Base-by-base conservation (phyloP, 1,140 invertebrate genomes). In the Caenorhabditis remanei region DNA sequence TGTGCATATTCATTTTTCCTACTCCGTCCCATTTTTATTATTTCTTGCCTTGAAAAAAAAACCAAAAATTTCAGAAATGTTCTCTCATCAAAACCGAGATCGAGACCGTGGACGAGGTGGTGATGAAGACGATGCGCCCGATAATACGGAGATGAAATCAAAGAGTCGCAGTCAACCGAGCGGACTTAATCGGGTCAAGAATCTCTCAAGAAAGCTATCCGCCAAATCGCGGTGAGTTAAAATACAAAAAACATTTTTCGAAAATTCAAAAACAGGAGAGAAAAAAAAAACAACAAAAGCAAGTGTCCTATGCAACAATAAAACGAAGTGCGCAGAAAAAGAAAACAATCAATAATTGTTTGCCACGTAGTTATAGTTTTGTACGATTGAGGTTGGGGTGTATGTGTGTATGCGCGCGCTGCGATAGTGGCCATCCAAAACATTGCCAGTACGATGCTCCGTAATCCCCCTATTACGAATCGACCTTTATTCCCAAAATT, bases 81-180 rank as follows among this genome's bases (percentile, higher is more conserved):
- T 79, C 41, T 79, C 71, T 32, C 43, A 79, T 50, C 71, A 79
- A 50, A 40, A 79, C 13, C 43, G 71, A 46, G 71, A 79, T 24
- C 71, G 71, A 13, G 46, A 53, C 40, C 21, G 46, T 11, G 41
- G 41, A 41, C 46, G 63, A 41, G 24, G 41, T 48, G 65, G 43
- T 21, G 84, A 85, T 55, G 85, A 63, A n/a, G 85, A 63, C 61
- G 85, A 65, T 41, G 85, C 50, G 19, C 21, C n/a, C 21, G 85
- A 85, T 21, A 79, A 58, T 79, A 75, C 55, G 24, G 85, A 85
- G 67, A 85, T 53, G 46, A 53, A 50, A 65, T 85, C 46, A 9
- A 87, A 87, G 50, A 87, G 86, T 87, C 43, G 88, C 8, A 89
- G 88, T 75, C 89, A 90, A 61, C 89, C 89, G 4, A 87, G 88